phyloP scores from a whole-genome alignment of 2,888 invertebrate species.

The Drosophila vallismaia region DNA sequence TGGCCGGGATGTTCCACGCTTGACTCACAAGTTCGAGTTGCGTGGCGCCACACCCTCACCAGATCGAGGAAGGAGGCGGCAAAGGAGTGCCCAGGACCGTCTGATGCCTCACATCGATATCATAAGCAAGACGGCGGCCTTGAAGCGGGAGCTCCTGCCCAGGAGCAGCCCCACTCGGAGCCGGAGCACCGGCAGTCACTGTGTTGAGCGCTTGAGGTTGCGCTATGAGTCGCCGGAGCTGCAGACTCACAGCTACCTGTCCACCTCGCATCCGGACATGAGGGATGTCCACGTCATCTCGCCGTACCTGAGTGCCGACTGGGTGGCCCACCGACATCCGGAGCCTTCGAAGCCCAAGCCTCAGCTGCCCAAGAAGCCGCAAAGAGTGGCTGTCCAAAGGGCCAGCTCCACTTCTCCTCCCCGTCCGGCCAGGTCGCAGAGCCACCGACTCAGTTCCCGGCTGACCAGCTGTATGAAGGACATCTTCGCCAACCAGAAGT shows the following conservation, averaged over 20 bases:
- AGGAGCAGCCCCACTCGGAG: slow-evolving; percentile 68
- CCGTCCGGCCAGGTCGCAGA: slow-evolving; percentile 83
- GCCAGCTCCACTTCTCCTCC: slow-evolving; percentile 85
- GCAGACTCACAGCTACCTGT: slow-evolving; percentile 84
- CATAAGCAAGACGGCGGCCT: slow-evolving; percentile 92
- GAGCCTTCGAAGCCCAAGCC: slow-evolving; percentile 83
- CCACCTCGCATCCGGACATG: slow-evolving; percentile 91
- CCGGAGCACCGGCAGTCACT: slow-evolving; percentile 83
- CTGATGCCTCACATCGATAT: slow-evolving; percentile 95
- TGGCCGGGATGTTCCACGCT: slow-evolving; percentile 65
- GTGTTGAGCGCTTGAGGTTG: slow-evolving; percentile 89
- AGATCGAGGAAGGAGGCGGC: slow-evolving; percentile 85
- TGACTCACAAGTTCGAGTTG: slow-evolving; percentile 87
- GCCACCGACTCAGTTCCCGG: slow-evolving; percentile 75
- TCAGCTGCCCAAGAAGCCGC: slow-evolving; percentile 73
- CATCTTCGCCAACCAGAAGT: slow-evolving; percentile 87
- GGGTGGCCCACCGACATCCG: slow-evolving; percentile 92
- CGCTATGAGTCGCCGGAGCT: slow-evolving; percentile 85
- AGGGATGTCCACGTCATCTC: slow-evolving; percentile 91
- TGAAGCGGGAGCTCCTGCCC: slow-evolving; percentile 85
- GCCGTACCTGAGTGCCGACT: slow-evolving; percentile 90
- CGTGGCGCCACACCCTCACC: slow-evolving; percentile 71
- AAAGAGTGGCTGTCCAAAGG: slow-evolving; percentile 82
- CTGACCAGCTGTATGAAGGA: slow-evolving; percentile 84
- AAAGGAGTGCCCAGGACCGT: slow-evolving; percentile 85